A percentile compares a stretch with the other conserved stretches of the same genome.
These are phyloP conservation scores for Lasius fuliginosus DNA, from an alignment of 2,888 invertebrate genomes.

Conservation along the genomic window DNA sequence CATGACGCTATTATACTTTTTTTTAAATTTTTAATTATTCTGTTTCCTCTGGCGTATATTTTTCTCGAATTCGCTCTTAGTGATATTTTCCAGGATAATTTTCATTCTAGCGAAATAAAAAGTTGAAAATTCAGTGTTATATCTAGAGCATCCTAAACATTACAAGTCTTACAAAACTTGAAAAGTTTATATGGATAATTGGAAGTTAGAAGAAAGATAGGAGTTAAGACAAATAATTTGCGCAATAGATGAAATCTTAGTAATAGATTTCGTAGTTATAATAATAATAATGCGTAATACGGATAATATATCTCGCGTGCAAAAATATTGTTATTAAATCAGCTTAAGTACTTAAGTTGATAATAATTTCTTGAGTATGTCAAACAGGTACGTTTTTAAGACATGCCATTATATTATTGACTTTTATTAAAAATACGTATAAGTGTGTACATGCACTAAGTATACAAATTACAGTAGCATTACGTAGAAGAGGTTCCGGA, in stretches of 20 bases:
- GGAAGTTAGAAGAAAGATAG: background rate
- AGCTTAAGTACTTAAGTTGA: conserved; percentile 12
- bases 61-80: background rate
- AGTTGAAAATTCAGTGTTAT: background rate
- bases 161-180: conserved; percentile 19
- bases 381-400: conserved; percentile 52
- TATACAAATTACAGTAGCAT: conserved; percentile 84
- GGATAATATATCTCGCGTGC: background rate
- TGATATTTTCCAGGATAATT: background rate
- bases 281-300: conserved; percentile 23
- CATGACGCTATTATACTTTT: background rate
- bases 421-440: conserved; percentile 80
- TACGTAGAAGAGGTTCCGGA: conserved; percentile 81
- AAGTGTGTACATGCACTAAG: conserved; percentile 83
- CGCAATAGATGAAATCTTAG: conserved; percentile 3
- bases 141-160: background rate
- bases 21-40: background rate
- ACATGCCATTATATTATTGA: conserved; percentile 71
- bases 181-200: background rate
- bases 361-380: conserved; percentile 48
- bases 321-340: conserved; percentile 21
- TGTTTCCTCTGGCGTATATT: background rate
- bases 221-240: conserved; percentile 5
- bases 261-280: conserved; percentile 8
- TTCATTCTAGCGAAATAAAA: conserved; percentile 1